phyloP scores from a whole-genome alignment of 2,113 vertebrate genomes.

The Tetrax tetrax region DNA sequence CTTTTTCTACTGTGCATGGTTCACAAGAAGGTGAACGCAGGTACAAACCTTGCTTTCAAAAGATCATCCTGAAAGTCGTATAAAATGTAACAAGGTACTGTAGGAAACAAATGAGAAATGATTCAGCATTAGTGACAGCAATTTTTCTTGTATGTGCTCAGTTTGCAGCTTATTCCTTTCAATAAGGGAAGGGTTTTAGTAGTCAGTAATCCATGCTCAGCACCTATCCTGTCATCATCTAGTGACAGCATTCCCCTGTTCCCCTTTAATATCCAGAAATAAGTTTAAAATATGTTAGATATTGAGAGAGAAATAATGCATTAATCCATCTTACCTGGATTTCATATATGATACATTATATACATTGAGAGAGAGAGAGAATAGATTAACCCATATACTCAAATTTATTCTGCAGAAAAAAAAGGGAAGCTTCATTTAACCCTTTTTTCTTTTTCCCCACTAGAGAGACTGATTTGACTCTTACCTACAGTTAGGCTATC shows the following conservation, averaged over 20 bases:
- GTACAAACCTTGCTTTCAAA: neutral
- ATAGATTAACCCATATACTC: neutral
- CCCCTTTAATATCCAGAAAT: neutral
- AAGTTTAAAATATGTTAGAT: neutral
- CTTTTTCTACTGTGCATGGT: neutral
- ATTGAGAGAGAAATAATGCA: neutral
- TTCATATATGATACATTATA: neutral
- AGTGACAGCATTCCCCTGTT: neutral
- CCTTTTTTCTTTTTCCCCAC: neutral
- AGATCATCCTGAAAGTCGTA: neutral
- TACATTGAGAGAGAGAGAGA: neutral
- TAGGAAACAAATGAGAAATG: neutral
- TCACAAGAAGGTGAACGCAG: neutral
- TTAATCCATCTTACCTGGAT: neutral
- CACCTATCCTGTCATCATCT: neutral
- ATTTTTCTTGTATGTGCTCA: neutral
- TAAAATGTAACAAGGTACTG: neutral
- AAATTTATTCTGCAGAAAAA: neutral
- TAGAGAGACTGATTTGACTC: neutral
- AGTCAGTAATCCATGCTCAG: neutral
- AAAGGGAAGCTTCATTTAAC: neutral
- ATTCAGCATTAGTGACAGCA: neutral
- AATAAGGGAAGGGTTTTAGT: neutral
- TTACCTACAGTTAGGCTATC: neutral
- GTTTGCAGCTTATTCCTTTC: neutral